Evolutionary conservation across 1,140 invertebrate species (phyloP).

Genomic region (Neodiprion fabricii): DNA sequence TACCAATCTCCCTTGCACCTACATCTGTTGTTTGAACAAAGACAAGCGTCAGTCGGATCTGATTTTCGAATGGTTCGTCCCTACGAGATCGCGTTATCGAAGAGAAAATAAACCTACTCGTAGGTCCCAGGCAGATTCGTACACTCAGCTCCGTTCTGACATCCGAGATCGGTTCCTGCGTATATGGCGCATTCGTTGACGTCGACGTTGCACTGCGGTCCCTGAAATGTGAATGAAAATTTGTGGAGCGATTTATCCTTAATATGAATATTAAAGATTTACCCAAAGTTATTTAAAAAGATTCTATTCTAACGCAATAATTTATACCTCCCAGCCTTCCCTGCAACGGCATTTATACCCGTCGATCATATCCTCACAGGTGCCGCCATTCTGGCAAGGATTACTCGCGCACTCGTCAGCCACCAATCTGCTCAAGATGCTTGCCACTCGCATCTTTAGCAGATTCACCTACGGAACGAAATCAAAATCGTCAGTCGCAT

Average conservation of each 20-base stretch:
- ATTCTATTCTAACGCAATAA: neutral
- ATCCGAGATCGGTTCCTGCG: conserved; percentile 87
- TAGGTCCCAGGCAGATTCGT: conserved; percentile 81
- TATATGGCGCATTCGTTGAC: conserved; percentile 87
- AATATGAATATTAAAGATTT: no score
- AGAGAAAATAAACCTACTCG: conserved; percentile 61
- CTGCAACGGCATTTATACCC: conserved; percentile 81
- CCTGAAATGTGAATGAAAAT: conserved; percentile 57
- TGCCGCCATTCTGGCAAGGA: conserved; percentile 86
- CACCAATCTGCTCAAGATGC: conserved; percentile 43
- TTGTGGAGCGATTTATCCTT: neutral
- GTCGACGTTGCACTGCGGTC: conserved; percentile 76
- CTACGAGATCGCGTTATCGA: neutral
- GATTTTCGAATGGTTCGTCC: neutral
- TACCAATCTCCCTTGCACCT: conserved; percentile 76
- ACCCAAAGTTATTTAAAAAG: no score
- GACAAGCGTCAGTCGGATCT: neutral
- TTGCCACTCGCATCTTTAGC: conserved; percentile 53
- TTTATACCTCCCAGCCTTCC: conserved; percentile 76
- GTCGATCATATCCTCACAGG: conserved; percentile 77
- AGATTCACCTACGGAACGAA: conserved; percentile 42
- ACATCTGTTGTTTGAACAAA: conserved; percentile 65
- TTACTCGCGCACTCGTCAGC: conserved; percentile 72
- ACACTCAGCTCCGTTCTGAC: conserved; percentile 92
- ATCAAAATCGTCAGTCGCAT: no score